These are phyloP conservation scores for Lucilia cuprina DNA, from an alignment of 1,140 invertebrate genomes.

Conservation along the genomic window DNA sequence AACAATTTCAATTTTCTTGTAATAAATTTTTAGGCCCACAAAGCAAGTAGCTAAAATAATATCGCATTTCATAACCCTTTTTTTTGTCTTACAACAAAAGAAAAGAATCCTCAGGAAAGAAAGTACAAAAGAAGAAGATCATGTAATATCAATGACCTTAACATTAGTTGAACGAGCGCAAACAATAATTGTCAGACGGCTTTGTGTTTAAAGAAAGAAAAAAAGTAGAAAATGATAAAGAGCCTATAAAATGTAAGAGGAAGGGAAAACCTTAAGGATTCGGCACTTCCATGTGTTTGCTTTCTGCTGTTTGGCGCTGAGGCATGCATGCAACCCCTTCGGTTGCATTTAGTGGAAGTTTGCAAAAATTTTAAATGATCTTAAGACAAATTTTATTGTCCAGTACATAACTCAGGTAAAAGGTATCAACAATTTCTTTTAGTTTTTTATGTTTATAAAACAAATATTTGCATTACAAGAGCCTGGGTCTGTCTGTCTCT, in stretches of 20 bases:
- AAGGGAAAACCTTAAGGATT: neutral
- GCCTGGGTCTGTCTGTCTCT: too few relatives aligned
- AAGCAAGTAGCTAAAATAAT: neutral
- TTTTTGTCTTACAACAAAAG: neutral
- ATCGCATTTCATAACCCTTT: slow-evolving; percentile 1
- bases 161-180: neutral
- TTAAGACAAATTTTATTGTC: neutral
- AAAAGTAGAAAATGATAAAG: neutral
- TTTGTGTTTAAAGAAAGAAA: neutral
- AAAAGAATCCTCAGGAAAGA: neutral
- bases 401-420: neutral
- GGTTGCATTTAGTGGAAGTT: neutral
- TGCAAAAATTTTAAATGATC: neutral
- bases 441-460: neutral
- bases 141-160: slow-evolving; percentile 11
- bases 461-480: slow-evolving; percentile 30
- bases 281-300: neutral
- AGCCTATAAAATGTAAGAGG: neutral
- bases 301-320: too few relatives aligned
- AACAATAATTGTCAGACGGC: neutral
- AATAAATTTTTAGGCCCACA: too few relatives aligned
- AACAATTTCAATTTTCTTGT: too few relatives aligned
- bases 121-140: neutral
- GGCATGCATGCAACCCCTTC: neutral
- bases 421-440: neutral